Conservation (phyloP, 2,888 invertebrate species). For the Holacanthella duospinosa region DNA sequence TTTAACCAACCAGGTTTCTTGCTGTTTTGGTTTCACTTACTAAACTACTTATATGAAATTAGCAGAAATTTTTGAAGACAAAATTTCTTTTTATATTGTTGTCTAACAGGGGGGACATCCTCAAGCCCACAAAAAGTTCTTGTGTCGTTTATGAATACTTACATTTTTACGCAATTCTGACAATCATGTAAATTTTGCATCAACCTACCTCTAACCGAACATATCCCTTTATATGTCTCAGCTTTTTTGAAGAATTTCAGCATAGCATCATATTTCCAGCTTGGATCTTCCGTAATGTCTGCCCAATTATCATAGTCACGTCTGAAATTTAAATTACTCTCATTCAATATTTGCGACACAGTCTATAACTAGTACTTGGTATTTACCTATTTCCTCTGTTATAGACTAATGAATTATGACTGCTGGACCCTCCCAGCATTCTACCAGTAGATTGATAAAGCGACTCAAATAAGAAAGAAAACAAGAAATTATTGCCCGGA, state of each 20-base stretch:
- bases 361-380: not conserved
- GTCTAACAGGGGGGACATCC: no score
- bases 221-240: not conserved
- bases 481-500: no score
- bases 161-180: not conserved
- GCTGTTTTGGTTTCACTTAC: no score
- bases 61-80: no score
- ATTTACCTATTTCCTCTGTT: not conserved
- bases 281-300: not conserved
- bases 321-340: not conserved
- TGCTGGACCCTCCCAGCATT: not conserved
- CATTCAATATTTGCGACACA: not conserved
- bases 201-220: not conserved
- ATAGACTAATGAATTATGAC: not conserved
- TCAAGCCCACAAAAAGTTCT: no score
- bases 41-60: no score
- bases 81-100: no score
- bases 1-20: no score
- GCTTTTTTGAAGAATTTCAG: not conserved
- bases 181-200: not conserved
- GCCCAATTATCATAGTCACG: conserved; percentile 4
- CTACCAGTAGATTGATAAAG: no score
- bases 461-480: no score
- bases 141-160: no score
- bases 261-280: not conserved